Conservation (phyloP, 2,888 invertebrate species). For the Caenorhabditis imperialis region DNA sequence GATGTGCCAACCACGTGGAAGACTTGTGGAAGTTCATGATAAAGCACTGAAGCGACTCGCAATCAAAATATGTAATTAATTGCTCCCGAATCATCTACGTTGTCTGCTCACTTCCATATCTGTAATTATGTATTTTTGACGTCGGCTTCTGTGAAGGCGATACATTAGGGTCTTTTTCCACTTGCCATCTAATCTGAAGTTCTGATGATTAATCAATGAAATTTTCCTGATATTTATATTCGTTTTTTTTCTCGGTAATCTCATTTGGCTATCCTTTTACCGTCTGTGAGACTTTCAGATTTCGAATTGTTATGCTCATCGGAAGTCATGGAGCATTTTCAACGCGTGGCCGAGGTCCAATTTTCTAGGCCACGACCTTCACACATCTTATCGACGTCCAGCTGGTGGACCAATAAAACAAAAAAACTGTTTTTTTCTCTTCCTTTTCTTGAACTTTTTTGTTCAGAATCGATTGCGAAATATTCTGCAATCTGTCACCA, state of each 20-base stretch:
- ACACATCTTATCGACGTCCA: no score
- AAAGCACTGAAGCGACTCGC: constrained; percentile 56
- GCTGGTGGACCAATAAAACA: no score
- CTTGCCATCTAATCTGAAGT: constrained; percentile 16
- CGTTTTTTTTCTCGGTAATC: no score
- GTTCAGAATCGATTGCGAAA: neutral
- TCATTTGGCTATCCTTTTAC: no score
- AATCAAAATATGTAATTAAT: constrained; percentile 10
- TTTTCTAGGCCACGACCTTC: no score
- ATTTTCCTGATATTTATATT: no score
- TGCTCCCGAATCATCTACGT: neutral
- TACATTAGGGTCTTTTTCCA: constrained; percentile 16
- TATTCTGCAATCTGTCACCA: constrained; percentile 21
- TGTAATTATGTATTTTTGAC: constrained; percentile 28
- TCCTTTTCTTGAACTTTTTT: neutral
- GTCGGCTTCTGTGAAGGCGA: constrained; percentile 30
- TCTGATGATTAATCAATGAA: no score
- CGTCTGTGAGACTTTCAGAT: no score
- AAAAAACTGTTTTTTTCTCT: neutral
- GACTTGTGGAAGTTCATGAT: constrained; percentile 68
- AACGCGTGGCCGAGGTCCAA: no score
- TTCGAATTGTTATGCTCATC: no score
- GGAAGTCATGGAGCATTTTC: no score
- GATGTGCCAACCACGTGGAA: constrained; percentile 52
- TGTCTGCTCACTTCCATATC: constrained; percentile 29